Evolutionary conservation across 2,888 invertebrate species (phyloP), one percentile per base, ranked within the genome.

Genomic region (Scaptomyza caliginosa): DNA sequence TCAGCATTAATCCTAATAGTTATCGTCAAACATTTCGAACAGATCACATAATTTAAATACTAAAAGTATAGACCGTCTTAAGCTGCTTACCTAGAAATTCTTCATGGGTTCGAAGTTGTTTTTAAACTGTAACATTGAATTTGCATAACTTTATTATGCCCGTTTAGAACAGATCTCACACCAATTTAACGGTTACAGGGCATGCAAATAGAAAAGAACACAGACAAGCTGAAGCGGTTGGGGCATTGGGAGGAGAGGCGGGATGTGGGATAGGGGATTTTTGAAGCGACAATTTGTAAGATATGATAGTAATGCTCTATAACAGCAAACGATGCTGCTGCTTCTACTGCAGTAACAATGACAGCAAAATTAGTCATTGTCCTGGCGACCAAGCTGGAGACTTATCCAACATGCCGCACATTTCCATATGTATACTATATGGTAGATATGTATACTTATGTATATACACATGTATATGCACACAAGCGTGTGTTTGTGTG

Each of bases 251-350:
- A 7, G 6, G 7, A n/a, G 30, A 13, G 32, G 0, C 11, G 24
- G 4, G 4, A 6, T 26, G 17, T 17, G 5, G 13, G 46, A 6
- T 26, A 11, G 11, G 5, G 13, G 46, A 26, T 36, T 42, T 73
- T 73, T 43, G 16, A 54, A 75, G 72, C 66, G 74, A 74, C 86
- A 80, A 80, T 86, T 86, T 83, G 84, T 80, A 40, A 71, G 84
- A 80, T 86, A 84, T 81, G 77, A 86, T 84, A 77, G 80, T 83
- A 79, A 86, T 80, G 84, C 71, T 42, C 75, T 43, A 52, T 71
- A 68, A 58, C 64, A 59, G 62, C 13, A 45, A 28, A 30, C 19
- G 45, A 28, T 30, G 45, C 11, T 26, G 23, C 24, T 42, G 40
- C 8, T 40, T 28, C 19, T 10, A 10, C 6, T 17, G 30, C 43